A percentile compares a stretch with the other conserved stretches of the same genome.
These are phyloP conservation scores for Dryobota labecula DNA, from an alignment of 2,888 invertebrate species.

Conservation along the genomic window DNA sequence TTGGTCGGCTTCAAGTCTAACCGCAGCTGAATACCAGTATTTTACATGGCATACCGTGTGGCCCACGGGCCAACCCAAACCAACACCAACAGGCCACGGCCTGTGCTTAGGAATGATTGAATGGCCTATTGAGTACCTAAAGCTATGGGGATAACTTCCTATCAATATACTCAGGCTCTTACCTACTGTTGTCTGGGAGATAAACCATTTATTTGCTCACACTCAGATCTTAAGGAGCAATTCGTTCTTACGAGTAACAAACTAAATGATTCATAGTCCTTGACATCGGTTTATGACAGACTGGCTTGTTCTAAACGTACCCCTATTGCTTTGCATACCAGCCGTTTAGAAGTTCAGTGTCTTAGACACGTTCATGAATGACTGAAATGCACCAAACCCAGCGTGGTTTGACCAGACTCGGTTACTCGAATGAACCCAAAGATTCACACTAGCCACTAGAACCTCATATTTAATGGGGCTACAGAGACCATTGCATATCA, in stretches of 20 bases:
- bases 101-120: not conserved
- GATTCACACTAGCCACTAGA: no score
- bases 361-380: no score
- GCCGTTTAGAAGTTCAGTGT: no score
- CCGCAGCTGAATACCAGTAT: not conserved
- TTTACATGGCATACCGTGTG: not conserved
- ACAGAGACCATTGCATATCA: no score
- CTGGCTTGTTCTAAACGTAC: slow-evolving; percentile 9
- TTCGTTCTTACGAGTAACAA: not conserved
- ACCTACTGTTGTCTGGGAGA: slow-evolving; percentile 16
- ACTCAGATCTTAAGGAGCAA: slow-evolving; percentile 8
- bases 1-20: not conserved
- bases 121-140: not conserved
- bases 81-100: no score
- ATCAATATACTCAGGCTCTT: slow-evolving; percentile 12
- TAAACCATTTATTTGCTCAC: slow-evolving; percentile 26
- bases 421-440: no score
- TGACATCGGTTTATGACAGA: slow-evolving; percentile 1
- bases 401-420: no score
- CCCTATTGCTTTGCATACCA: not conserved
- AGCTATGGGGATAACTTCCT: not conserved
- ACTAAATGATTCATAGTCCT: slow-evolving; percentile 19
- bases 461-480: no score
- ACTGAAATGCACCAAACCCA: no score
- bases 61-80: no score